These are phyloP conservation scores for Metridium senile DNA, from an alignment of 92 coral and sea anemone species.

Conservation along the genomic window DNA sequence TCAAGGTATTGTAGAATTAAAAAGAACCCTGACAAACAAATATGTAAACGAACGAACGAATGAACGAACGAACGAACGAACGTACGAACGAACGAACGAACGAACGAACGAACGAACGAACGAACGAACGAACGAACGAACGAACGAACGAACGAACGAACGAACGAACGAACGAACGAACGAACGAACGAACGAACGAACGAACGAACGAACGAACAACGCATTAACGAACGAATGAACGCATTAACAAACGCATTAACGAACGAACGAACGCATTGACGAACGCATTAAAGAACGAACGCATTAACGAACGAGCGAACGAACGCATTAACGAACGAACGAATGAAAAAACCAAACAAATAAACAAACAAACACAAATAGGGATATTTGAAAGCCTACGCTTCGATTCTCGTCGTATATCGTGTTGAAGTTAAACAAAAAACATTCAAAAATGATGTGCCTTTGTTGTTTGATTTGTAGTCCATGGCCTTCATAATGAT, in stretches of 20 bases:
- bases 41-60: no score
- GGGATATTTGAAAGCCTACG: no score
- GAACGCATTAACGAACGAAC: neutral
- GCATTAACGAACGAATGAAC: neutral
- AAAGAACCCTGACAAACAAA: no score
- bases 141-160: no score
- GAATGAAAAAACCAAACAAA: neutral
- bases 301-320: neutral
- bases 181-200: neutral
- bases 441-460: no score
- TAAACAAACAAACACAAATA: neutral
- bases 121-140: neutral
- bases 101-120: neutral
- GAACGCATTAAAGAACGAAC: neutral
- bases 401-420: no score
- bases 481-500: conserved; percentile 98
- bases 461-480: conserved; percentile 25
- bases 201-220: neutral
- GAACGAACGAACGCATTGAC: neutral
- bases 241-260: neutral
- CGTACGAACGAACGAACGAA: neutral
- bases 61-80: neutral
- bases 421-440: no score
- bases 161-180: no score
- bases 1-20: conserved; percentile 80